phyloP scores from a whole-genome alignment of 1,140 invertebrate species.

The Oryctes rhinoceros region DNA sequence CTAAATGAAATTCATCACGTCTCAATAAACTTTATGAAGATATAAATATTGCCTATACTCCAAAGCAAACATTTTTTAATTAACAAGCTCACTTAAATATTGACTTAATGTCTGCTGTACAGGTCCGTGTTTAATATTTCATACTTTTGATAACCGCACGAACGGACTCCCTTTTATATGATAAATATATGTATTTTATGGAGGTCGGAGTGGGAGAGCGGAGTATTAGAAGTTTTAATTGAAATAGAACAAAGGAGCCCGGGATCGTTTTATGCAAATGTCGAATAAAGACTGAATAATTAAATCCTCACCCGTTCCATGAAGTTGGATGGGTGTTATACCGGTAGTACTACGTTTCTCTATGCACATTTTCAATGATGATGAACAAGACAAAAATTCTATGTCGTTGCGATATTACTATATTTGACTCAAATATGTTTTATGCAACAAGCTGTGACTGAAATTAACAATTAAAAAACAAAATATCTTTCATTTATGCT shows the following conservation, averaged over 20 bases:
- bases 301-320: conserved; percentile 10
- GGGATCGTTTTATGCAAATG: conserved; percentile 29
- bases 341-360: not conserved
- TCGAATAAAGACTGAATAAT: conserved; percentile 35
- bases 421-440: too few species aligned
- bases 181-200: not conserved
- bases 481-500: too few species aligned
- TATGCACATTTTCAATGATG: not conserved
- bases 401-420: too few species aligned
- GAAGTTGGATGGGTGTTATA: not conserved
- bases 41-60: not conserved
- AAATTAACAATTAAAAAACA: too few species aligned
- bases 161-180: not conserved
- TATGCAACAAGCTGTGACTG: too few species aligned
- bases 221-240: conserved; percentile 35
- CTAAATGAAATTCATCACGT: too few species aligned
- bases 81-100: not conserved
- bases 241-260: conserved; percentile 19
- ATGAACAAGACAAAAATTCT: too few species aligned
- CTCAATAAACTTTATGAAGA: not conserved
- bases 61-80: not conserved
- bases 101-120: not conserved
- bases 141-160: not conserved
- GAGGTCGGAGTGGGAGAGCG: not conserved
- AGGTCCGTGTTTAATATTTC: not conserved